A percentile compares a stretch with the other conserved stretches of the same genome.
These are phyloP conservation scores for Thamnophis sirtalis DNA, from an alignment of 2,113 vertebrate genomes.

Conservation along the genomic window DNA sequence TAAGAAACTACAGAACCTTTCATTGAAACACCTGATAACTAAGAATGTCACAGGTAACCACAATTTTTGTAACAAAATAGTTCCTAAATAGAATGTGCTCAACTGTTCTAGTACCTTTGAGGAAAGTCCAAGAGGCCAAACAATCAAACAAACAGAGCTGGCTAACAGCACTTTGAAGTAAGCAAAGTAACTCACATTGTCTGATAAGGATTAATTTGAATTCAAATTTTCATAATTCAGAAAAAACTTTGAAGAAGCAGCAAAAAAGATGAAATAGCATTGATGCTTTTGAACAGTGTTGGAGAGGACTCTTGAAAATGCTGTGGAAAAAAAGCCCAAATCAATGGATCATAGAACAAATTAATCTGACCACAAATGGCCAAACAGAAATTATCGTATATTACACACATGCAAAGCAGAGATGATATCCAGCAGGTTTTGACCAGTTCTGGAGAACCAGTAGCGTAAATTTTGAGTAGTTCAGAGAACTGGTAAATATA, in stretches of 20 bases:
- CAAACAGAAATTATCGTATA: background rate
- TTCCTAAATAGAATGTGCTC: background rate
- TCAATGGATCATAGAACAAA: background rate
- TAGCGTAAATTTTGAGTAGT: too few species aligned
- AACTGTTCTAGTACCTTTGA: background rate
- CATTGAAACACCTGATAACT: background rate
- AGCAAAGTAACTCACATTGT: background rate
- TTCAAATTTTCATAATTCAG: background rate
- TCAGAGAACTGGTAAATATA: too few species aligned
- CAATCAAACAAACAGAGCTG: background rate
- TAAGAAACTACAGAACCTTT: background rate
- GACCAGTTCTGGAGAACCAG: too few species aligned
- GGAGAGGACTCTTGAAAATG: background rate
- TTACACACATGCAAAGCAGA: background rate
- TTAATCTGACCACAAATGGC: background rate
- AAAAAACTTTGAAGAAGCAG: background rate
- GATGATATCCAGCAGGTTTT: too few species aligned
- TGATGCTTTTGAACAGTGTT: background rate
- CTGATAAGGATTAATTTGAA: background rate
- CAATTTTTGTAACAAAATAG: background rate
- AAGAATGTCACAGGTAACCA: background rate
- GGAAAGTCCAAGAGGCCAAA: too few species aligned
- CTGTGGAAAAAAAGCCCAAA: background rate
- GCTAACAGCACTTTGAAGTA: background rate
- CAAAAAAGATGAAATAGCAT: background rate